A percentile compares a stretch with the other conserved stretches of the same genome.
phyloP scores from a whole-genome alignment of 2,797 vertebrate genomes.

The Melopsittacus undulatus region DNA sequence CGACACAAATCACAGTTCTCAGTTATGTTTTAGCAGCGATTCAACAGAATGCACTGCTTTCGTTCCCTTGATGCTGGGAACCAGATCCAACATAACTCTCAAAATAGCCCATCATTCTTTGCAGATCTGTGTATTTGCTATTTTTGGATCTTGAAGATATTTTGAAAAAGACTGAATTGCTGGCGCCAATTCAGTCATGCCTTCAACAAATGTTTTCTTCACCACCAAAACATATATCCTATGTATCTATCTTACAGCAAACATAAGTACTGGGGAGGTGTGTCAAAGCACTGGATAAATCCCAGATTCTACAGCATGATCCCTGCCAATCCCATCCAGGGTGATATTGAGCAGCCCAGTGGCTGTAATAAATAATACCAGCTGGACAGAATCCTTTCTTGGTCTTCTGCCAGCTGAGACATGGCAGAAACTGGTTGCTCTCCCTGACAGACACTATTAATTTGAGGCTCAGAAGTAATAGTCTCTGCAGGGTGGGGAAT shows the following conservation, averaged over 20 bases:
- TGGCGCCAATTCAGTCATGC: background rate
- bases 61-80: conserved; percentile 31
- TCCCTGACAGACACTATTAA: background rate
- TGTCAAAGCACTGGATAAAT: conserved; percentile 28
- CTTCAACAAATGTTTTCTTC: conserved; percentile 16
- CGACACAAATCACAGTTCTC: conserved; percentile 21
- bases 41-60: background rate
- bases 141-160: conserved; percentile 36
- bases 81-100: conserved; percentile 9
- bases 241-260: background rate
- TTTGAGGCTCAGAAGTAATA: background rate
- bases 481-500: background rate
- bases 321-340: background rate
- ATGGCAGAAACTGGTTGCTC: background rate
- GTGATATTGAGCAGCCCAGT: conserved; percentile 30
- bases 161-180: conserved; percentile 23
- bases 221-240: background rate
- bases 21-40: background rate
- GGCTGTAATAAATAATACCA: conserved; percentile 5
- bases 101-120: conserved; percentile 49
- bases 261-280: background rate
- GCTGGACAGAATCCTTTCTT: conserved; percentile 7
- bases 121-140: conserved; percentile 40
- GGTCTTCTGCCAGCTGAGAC: conserved; percentile 3
- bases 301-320: background rate